Evolutionary conservation across 2,797 vertebrate genomes (phyloP).

Genomic region (Cyclopterus lumpus): DNA sequence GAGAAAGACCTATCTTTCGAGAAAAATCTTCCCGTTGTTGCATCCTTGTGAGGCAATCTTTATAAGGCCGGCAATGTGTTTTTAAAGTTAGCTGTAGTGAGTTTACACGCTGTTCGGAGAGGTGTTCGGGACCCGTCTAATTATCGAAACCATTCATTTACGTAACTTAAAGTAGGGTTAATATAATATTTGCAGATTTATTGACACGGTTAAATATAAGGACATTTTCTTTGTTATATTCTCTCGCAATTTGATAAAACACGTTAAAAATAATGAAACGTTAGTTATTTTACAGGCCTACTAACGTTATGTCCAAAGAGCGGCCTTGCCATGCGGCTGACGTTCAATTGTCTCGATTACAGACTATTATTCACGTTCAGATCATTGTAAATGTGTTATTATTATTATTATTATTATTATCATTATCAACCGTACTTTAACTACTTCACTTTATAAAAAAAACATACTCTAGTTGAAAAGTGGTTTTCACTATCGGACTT

Average conservation of each 20-base stretch:
- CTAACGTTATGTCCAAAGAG: not conserved
- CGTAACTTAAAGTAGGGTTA: not conserved
- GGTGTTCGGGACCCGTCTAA: slow-evolving; percentile 26
- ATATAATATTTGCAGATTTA: not conserved
- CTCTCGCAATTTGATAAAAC: rapidly evolving
- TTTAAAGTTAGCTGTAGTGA: rapidly evolving
- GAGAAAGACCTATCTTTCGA: not conserved
- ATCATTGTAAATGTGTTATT: rapidly evolving
- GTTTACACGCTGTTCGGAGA: rapidly evolving
- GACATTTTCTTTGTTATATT: rapidly evolving
- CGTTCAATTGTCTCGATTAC: no score
- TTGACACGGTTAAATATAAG: rapidly evolving
- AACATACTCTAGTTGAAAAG: not conserved
- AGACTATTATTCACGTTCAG: no score
- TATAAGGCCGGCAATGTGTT: rapidly evolving
- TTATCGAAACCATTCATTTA: not conserved
- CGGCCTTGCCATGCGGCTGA: slow-evolving; percentile 57
- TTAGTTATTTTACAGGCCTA: not conserved
- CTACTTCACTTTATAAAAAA: no score
- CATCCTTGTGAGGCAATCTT: rapidly evolving
- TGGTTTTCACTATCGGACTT: not conserved
- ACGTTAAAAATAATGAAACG: rapidly evolving
- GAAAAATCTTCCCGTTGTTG: rapidly evolving
- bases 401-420: not conserved
- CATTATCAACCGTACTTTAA: rapidly evolving